Percentiles rank a stretch among this genome's conserved stretches.
Conservation (phyloP, 2,113 vertebrate genomes). For the Ciconia boyciana region DNA sequence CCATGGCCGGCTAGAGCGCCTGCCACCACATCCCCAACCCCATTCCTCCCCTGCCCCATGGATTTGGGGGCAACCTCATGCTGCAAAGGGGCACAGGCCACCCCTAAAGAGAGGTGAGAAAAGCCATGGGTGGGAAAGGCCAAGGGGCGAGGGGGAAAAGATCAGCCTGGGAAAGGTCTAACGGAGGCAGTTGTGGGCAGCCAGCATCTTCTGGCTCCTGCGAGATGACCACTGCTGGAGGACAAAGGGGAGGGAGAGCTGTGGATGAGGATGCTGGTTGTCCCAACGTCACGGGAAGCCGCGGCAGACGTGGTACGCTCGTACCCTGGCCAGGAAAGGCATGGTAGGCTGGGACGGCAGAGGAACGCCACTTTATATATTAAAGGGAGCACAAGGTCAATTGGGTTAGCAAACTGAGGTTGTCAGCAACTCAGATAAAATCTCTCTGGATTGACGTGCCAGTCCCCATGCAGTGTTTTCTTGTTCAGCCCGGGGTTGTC, state of each 20-base stretch:
- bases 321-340: background rate
- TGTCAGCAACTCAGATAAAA: background rate
- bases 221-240: background rate
- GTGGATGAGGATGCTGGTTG: background rate
- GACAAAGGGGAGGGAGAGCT: background rate
- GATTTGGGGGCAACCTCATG: background rate
- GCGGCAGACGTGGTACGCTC: fast-evolving
- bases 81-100: background rate
- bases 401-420: background rate
- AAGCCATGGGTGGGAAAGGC: background rate
- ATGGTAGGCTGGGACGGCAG: background rate
- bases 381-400: background rate
- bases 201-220: background rate
- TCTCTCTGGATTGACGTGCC: background rate
- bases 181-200: background rate
- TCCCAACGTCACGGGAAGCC: fast-evolving
- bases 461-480: background rate
- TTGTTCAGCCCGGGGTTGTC: background rate
- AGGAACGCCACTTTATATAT: background rate
- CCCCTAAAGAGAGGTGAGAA: background rate
- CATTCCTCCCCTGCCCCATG: background rate
- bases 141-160: background rate
- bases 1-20: background rate
- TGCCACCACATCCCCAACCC: background rate
- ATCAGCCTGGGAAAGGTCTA: background rate